A percentile compares a stretch with the other conserved stretches of the same genome.
phyloP scores from a whole-genome alignment of 2,888 invertebrate species.

The Ormyrus labotus region DNA sequence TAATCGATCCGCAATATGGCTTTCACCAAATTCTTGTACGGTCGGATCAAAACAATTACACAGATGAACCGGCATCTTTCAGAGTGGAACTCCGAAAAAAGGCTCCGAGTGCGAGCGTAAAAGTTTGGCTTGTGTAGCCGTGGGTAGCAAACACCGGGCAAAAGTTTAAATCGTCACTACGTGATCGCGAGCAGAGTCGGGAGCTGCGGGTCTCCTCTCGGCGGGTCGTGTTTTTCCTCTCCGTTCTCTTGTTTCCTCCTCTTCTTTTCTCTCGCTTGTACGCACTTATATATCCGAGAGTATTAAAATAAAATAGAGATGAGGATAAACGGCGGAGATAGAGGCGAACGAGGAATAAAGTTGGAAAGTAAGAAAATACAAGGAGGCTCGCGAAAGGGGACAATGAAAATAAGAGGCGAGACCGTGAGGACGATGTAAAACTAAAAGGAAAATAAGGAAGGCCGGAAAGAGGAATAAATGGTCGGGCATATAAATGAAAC shows the following conservation, averaged over 20 bases:
- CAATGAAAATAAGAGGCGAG: slow-evolving; percentile 29
- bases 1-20: background rate
- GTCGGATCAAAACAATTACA: background rate
- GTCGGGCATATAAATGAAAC: background rate
- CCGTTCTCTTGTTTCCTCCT: background rate
- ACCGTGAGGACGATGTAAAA: slow-evolving; percentile 8
- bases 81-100: slow-evolving; percentile 10
- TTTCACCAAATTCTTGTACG: background rate
- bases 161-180: slow-evolving; percentile 50
- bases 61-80: background rate
- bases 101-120: slow-evolving; percentile 3
- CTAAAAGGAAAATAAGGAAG: background rate
- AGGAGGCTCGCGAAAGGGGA: background rate
- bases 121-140: background rate
- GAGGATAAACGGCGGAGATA: slow-evolving; percentile 33
- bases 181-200: slow-evolving; percentile 36
- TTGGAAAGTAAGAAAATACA: slow-evolving; percentile 52
- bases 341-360: slow-evolving; percentile 40
- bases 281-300: slow-evolving; percentile 2
- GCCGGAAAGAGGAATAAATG: background rate
- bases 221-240: too few species aligned
- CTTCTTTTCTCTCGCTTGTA: background rate
- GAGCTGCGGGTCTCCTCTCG: background rate
- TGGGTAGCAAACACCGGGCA: slow-evolving; percentile 15
- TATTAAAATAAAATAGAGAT: slow-evolving; percentile 52